Evolutionary conservation across 1,140 invertebrate species (phyloP), one percentile per base, ranked within the genome.

Genomic region (Matsumurasca onukii): DNA sequence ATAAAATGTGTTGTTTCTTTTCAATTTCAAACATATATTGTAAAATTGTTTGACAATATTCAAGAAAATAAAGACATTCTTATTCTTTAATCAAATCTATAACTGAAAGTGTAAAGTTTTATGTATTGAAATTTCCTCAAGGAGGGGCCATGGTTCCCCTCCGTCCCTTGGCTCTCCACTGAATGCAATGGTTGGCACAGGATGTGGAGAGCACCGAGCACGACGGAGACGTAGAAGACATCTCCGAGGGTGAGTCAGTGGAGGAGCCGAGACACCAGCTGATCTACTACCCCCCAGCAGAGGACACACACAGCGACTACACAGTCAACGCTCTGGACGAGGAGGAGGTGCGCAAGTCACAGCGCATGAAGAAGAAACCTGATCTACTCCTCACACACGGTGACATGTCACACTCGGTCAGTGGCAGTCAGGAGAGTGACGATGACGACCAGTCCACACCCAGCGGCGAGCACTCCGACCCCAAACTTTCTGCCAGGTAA

Each of bases 321-420:
- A 92, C 90, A 68, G 90, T 94, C 29, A 93, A 91, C 75, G 91
- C 91, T 48, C 93, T 94, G 86, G 91, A 94, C 76, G 90, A 89
- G 17, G 90, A 92, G 66, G 91, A 94, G 76, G 78, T 94, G 63
- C 81, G 91, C 20, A 89, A 90, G 75, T 93, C 91, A 1, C 85
- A 91, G 78, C 84, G 91, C 30, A 85, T 89, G 15, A 82, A 85
- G 9, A 89, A 90, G 77, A 86, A 87, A 25, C 83, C 84, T 62
- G 81, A 83, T 27, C 31, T 71, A 45, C 57, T 73, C 30, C 51
- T 72, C 61, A 57, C 65, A 17, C 57, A 66, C 3, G 67, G 69
- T 22, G 69, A 72, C 67, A 70, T 65, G 30, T 72, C 72, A 15
- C 70, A 71, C 17, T 84, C 84, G 72, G 86, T 83, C 70, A 91